phyloP scores from a whole-genome alignment of 2,113 vertebrate species.

The Poecile atricapillus region DNA sequence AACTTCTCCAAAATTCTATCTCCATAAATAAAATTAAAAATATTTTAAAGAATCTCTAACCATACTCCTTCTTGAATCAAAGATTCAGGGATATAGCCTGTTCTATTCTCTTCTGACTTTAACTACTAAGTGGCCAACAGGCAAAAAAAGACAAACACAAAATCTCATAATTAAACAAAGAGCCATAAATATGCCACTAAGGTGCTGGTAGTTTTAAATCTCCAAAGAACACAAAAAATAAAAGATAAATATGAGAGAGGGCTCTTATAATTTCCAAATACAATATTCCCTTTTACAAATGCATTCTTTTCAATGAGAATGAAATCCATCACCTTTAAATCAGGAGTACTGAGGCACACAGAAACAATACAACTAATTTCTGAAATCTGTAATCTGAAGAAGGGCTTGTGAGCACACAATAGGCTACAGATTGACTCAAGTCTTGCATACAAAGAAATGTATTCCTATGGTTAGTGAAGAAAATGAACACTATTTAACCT shows the following conservation, averaged over 20 bases:
- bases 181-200: neutral
- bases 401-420: neutral
- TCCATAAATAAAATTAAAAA: neutral
- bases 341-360: neutral
- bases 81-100: neutral
- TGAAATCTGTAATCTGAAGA: slow-evolving; percentile 22
- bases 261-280: neutral
- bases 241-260: neutral
- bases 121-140: neutral
- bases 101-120: neutral
- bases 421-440: neutral
- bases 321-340: neutral
- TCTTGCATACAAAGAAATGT: slow-evolving; percentile 2
- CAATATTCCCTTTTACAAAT: neutral
- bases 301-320: neutral
- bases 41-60: neutral
- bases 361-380: neutral
- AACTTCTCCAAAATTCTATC: neutral
- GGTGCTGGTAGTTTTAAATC: neutral
- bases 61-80: neutral
- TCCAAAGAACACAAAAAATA: neutral
- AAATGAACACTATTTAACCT: neutral
- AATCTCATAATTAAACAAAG: neutral
- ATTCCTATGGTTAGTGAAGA: neutral
- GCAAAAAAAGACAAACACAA: neutral